Percentiles rank a stretch among this genome's conserved stretches.
Evolutionary conservation across 1,140 invertebrate genomes (phyloP).

Genomic region (Papilio aristodemus): DNA sequence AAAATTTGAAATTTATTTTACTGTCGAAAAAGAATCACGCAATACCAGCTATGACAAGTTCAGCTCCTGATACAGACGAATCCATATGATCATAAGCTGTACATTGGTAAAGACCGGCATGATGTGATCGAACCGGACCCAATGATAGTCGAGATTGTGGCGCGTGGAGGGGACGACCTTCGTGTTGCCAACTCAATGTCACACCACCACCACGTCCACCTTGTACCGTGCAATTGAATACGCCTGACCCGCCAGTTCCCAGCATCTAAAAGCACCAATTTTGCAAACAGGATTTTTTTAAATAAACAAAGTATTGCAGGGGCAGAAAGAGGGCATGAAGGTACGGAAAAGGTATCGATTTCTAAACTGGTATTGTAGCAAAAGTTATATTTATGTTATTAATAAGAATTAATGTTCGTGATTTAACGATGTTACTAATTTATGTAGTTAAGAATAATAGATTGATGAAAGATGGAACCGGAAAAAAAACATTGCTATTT

Average conservation of each 20-base stretch:
- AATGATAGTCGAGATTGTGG: conserved; percentile 59
- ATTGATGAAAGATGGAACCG: not conserved
- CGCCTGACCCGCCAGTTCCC: conserved; percentile 64
- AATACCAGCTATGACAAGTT: conserved; percentile 73
- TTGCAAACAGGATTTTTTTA: too few relatives aligned
- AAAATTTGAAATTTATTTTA: not conserved
- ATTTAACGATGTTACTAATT: too few relatives aligned
- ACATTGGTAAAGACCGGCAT: conserved; percentile 69
- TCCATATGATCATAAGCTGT: conserved; percentile 70
- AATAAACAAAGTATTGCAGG: too few relatives aligned
- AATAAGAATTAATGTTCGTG: too few relatives aligned
- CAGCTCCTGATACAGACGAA: conserved; percentile 63
- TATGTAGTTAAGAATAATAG: too few relatives aligned
- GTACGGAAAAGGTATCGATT: too few relatives aligned
- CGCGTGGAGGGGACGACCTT: conserved; percentile 66
- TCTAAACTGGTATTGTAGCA: too few relatives aligned
- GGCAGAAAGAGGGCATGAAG: too few relatives aligned
- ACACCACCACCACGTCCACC: conserved; percentile 65
- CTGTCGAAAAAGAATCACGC: conserved; percentile 33
- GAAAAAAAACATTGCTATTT: not conserved
- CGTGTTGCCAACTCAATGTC: conserved; percentile 71
- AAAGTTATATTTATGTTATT: too few relatives aligned
- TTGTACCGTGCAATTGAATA: conserved; percentile 67
- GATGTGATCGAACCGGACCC: conserved; percentile 66
- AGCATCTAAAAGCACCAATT: conserved; percentile 56